Evolutionary conservation across 2,113 vertebrate species (phyloP).

Genomic region (Neotragus pygmaeus): DNA sequence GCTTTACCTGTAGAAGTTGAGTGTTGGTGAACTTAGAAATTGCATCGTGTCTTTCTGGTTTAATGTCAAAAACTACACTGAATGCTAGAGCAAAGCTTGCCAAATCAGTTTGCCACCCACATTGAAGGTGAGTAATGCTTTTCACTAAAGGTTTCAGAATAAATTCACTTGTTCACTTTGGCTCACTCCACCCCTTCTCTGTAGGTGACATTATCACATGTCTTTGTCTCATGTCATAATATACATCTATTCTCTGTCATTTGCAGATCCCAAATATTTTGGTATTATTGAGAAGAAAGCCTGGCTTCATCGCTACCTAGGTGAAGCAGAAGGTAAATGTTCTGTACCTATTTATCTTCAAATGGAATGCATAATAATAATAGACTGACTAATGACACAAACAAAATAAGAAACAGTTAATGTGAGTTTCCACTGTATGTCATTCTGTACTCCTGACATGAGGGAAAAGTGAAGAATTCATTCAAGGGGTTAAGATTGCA

Average conservation of each 20-base stretch:
- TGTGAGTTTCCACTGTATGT: not conserved
- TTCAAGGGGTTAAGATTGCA: not conserved
- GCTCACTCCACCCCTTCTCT: not conserved
- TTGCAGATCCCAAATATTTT: not conserved
- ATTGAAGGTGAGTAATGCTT: slow-evolving; percentile 59
- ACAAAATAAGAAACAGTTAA: not conserved
- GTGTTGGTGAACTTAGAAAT: slow-evolving; percentile 69
- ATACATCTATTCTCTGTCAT: not conserved
- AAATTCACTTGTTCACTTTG: slow-evolving; percentile 25
- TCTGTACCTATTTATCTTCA: not conserved
- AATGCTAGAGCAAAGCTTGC: slow-evolving; percentile 56
- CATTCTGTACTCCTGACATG: not conserved
- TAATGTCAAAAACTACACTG: slow-evolving; percentile 70
- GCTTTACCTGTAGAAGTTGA: slow-evolving; percentile 76
- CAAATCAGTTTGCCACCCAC: slow-evolving; percentile 50
- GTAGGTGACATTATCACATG: not conserved
- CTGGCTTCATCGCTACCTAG: not conserved
- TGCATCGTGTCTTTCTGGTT: slow-evolving; percentile 70
- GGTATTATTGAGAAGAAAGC: not conserved
- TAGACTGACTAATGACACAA: not conserved
- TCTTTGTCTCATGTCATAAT: not conserved
- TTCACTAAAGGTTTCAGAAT: slow-evolving; percentile 56
- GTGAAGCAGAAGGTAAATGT: not conserved
- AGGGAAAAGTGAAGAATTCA: not conserved
- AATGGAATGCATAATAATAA: not conserved